phyloP scores from a whole-genome alignment of 2,113 vertebrate genomes.

The Phocoena phocoena region DNA sequence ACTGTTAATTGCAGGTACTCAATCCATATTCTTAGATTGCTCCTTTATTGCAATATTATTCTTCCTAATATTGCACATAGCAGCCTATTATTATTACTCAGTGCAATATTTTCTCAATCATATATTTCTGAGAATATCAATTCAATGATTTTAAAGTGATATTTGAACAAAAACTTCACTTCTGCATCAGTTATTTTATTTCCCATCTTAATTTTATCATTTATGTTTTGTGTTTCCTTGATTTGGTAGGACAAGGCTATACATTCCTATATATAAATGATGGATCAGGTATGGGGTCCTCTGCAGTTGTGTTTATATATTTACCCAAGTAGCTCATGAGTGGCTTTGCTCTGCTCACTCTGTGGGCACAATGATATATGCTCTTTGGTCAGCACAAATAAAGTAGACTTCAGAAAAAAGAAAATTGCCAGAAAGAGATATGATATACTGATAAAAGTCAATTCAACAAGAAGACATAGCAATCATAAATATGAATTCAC shows the following conservation, averaged over 20 bases:
- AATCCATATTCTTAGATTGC: background rate
- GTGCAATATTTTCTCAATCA: background rate
- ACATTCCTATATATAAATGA: too few relatives aligned
- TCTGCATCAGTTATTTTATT: background rate
- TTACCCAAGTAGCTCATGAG: too few relatives aligned
- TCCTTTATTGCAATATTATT: background rate
- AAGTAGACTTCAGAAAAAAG: background rate
- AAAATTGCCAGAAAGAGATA: background rate
- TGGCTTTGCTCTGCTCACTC: background rate
- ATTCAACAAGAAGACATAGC: background rate
- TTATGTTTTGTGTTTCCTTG: background rate
- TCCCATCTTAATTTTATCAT: background rate
- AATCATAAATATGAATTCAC: background rate
- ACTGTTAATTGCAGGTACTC: background rate
- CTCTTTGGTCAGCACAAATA: background rate
- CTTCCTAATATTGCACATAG: background rate
- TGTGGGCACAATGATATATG: too few relatives aligned
- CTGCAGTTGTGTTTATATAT: too few relatives aligned
- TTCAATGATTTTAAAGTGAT: background rate
- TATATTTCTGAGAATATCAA: background rate
- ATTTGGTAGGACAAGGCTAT: background rate
- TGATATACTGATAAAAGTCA: background rate
- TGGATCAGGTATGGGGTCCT: rapidly evolving
- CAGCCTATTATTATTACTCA: background rate
- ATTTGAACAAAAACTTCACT: background rate